Conservation (phyloP, 92 coral and sea anemone species). For the Parazoanthus darwini region DNA sequence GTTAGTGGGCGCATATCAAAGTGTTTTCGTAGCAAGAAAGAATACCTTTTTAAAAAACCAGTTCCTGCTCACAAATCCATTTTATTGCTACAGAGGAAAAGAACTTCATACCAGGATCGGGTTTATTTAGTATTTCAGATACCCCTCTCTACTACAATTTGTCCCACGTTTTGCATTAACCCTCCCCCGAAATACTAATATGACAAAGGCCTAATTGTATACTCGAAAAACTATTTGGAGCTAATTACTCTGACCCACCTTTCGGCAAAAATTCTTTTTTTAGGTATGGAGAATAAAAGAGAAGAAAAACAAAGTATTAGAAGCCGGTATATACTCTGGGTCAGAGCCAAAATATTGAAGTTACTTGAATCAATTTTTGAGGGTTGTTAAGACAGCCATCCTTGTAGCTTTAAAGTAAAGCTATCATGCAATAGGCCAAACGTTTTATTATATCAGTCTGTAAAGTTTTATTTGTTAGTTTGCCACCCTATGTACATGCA, state of each 20-base stretch:
- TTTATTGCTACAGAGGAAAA: background rate
- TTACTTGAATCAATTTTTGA: background rate
- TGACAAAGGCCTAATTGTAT: background rate
- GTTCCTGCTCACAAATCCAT: slow-evolving; percentile 4
- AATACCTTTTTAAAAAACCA: background rate
- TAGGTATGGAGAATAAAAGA: background rate
- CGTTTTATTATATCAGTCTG: too few relatives aligned
- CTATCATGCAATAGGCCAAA: too few relatives aligned
- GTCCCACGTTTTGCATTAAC: background rate
- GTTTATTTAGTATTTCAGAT: background rate
- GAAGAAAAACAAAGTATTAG: background rate
- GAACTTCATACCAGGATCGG: background rate
- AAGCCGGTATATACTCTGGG: background rate
- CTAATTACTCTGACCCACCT: slow-evolving; percentile 27
- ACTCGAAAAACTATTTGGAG: background rate
- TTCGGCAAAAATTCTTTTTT: slow-evolving; percentile 34
- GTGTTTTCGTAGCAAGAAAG: background rate
- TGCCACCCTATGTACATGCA: background rate
- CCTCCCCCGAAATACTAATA: background rate
- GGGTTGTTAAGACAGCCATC: background rate
- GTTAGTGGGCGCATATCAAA: background rate
- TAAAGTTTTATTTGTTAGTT: too few relatives aligned
- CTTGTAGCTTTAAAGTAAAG: background rate
- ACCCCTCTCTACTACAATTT: background rate
- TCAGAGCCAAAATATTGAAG: slow-evolving; percentile 10